phyloP scores from a whole-genome alignment of 2,888 invertebrate genomes.

The Galeruca laticollis region DNA sequence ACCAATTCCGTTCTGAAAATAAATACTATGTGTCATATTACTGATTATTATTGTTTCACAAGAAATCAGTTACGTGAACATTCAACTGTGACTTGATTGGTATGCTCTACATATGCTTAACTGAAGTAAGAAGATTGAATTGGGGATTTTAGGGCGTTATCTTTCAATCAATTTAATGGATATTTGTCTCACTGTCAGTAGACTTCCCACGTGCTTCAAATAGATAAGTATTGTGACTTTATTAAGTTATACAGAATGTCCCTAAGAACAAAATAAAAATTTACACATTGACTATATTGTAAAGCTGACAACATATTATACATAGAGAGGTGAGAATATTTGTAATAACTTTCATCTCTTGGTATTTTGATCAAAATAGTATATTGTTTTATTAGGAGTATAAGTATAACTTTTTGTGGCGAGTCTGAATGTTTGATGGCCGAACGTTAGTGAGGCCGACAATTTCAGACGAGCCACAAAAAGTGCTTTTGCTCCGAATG shows the following conservation, averaged over 20 bases:
- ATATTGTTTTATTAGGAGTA: too few relatives aligned
- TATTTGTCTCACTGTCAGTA: conserved; percentile 2
- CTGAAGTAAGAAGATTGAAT: neutral
- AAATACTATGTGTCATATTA: neutral
- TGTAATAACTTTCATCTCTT: too few relatives aligned
- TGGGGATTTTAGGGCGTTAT: neutral
- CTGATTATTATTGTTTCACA: neutral
- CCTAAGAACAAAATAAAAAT: neutral
- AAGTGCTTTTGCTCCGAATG: too few relatives aligned
- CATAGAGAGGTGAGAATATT: too few relatives aligned
- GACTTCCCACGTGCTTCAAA: neutral
- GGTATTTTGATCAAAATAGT: too few relatives aligned
- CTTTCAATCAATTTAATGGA: neutral
- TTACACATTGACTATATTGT: too few relatives aligned
- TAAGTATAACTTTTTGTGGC: too few relatives aligned
- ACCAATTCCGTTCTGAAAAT: too few relatives aligned
- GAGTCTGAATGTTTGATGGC: too few relatives aligned
- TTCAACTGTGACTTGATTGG: neutral
- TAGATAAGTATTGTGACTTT: neutral
- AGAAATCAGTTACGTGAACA: neutral
- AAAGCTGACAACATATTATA: too few relatives aligned
- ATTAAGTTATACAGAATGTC: neutral
- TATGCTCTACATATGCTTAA: neutral
- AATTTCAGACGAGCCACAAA: too few relatives aligned
- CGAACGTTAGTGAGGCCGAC: too few relatives aligned